Base-by-base conservation (phyloP, 2,113 vertebrate genomes). In the Podarcis cretensis region DNA sequence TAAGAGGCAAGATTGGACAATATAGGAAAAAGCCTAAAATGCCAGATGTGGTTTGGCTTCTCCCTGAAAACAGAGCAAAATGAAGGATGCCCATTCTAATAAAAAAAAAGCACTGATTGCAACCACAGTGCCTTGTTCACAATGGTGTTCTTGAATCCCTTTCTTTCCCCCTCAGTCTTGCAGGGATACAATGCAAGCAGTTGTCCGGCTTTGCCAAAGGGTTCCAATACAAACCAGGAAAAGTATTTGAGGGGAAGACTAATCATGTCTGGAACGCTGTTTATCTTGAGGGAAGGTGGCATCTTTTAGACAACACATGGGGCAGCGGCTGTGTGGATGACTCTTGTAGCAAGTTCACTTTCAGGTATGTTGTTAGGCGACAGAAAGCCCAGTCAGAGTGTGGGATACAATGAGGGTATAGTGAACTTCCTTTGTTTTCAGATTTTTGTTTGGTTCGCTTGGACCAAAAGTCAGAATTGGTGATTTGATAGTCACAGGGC, bases 221-320 rank as follows among this genome's bases (percentile, higher is more conserved):
- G 10, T 79, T 94, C 0, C 91, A 94, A 79, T 98, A 98, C 93
- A 93, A 93, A 89, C 87, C 74, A 0, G 98, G 97, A 1, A 95
- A 97, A 87, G 96, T 90, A 59, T 97, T 98, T 40, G 93, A 93
- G 0, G 97, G 94, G 23, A 90, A 97, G 35, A 95, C 95, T 0
- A 91, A 97, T 92, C 98, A 98, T 0, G 95, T 97, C 88, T 98
- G 98, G 98, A 98, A 98, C 0, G 96, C 97, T 0, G 97, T 98
- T 66, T 97, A 92, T 90, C 95, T 98, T 2, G 96, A 97, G 1
- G 97, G 97, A 69, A 95, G 93, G 37, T 98, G 98, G 98, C 98
- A 98, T 86, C 94, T 98, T 21, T 91, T 98, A 23, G 98, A 98
- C 71, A 97, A 96, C 93, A 98, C 98, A 12, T 98, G 98, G 98